Evolutionary conservation across 1,140 invertebrate species (phyloP), one percentile per base, ranked within the genome.

Genomic region (Philotrypesis tridentata): DNA sequence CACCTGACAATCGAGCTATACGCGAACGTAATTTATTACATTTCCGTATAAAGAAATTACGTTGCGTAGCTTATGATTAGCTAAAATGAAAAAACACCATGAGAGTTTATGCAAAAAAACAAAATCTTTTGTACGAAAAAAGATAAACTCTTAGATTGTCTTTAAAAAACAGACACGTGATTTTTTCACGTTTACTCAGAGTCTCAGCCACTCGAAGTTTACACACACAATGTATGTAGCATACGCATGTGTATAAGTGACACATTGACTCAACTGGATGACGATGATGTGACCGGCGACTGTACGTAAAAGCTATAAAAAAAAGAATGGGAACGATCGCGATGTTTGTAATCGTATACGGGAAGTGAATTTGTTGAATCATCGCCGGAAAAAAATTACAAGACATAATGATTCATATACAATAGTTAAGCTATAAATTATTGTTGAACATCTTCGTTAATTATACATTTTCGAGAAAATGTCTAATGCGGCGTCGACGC

Each of bases 131-230:
- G n/a, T 33, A 21, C 27, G 60, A 68, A 21, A 14, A 68, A 27
- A 55, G 55, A 75, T 11, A 14, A 37, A 70, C 29, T 68, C 8
- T 65, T 70, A 70, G 65, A 79, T 68, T 40, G 25, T 48, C 65
- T 65, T 79, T 70, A 79, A 79, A 80, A 80, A 63, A 80, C 70
- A 63, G 23, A 17, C 31, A 25, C 21, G 70, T 21, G 72, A 37
- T 80, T 79, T 79, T 79, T 80, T 72, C 60, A 73, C 63, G 48
- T 72, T 80, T 80, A 70, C 68, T 63, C 55, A n/a, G 21, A 29
- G 48, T 21, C 76, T 79, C 67, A 1, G 23, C 9, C n/a, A 27
- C 33, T n/a, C 43, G 31, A 8, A 25, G 65, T 65, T 70, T 9
- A 37, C 33, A 37, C 33, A 37, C 33, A 37, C 33, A 37, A n/a